These are phyloP conservation scores for Petrolisthes manimaculis DNA, from an alignment of 2,888 invertebrate species.

Conservation along the genomic window DNA sequence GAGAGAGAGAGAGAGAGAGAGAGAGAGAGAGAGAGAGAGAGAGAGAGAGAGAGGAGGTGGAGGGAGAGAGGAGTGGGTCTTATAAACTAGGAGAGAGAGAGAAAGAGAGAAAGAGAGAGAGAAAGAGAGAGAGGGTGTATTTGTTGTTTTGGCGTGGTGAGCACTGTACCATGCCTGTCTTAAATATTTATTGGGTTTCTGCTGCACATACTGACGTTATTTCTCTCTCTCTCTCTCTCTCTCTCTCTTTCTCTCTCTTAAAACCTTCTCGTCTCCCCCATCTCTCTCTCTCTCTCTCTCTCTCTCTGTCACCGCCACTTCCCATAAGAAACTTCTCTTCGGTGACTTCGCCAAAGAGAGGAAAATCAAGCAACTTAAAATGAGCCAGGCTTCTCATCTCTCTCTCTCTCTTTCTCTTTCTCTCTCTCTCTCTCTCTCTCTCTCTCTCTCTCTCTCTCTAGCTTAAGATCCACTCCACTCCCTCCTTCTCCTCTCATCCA, in stretches of 20 bases:
- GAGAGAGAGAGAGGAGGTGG: background rate
- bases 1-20: background rate
- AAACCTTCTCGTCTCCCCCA: background rate
- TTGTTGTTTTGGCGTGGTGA: background rate
- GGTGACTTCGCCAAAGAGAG: conserved; percentile 3
- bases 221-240: conserved; percentile 8
- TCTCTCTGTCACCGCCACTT: background rate
- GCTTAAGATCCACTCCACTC: background rate
- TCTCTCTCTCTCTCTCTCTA: conserved; percentile 1
- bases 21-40: background rate
- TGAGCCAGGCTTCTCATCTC: background rate
- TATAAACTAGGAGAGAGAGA: background rate
- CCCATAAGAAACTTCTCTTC: background rate
- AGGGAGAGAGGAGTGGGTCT: background rate
- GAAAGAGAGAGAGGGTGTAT: background rate
- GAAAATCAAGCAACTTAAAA: conserved; percentile 9
- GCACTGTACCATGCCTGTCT: background rate
- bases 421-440: background rate
- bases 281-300: background rate
- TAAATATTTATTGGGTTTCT: background rate
- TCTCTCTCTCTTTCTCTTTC: background rate
- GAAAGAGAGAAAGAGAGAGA: background rate
- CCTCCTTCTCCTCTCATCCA: background rate
- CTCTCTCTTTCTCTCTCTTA: background rate
- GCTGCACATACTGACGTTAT: background rate